Percentiles rank a stretch among this genome's conserved stretches.
phyloP scores from a whole-genome alignment of 2,113 vertebrate species.

The Collichthys lucidus region DNA sequence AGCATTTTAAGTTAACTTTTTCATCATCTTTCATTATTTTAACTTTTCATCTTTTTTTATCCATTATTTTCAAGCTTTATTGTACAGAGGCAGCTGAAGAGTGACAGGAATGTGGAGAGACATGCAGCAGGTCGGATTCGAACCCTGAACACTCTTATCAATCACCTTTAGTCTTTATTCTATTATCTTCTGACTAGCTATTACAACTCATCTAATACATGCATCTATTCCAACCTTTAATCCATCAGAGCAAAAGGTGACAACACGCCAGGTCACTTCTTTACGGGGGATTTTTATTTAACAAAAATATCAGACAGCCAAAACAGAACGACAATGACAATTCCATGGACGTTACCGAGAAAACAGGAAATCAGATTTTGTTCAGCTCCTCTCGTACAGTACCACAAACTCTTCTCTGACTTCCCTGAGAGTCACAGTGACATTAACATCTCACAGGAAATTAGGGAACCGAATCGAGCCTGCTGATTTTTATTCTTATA shows the following conservation, averaged over 20 bases:
- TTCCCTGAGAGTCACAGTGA: constrained; percentile 57
- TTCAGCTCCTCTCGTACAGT: constrained; percentile 11
- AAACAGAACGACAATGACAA: constrained; percentile 42
- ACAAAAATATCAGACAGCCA: constrained; percentile 60
- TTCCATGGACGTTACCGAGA: constrained; percentile 1
- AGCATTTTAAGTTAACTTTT: no score
- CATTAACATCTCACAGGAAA: constrained; percentile 6
- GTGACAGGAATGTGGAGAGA: no score
- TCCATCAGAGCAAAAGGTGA: neutral
- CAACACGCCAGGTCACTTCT: constrained; percentile 15
- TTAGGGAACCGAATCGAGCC: neutral
- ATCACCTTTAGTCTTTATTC: neutral
- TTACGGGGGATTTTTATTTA: constrained; percentile 64
- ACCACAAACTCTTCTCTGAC: neutral
- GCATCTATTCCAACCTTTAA: neutral
- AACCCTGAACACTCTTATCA: no score
- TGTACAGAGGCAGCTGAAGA: no score
- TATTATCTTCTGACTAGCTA: no score
- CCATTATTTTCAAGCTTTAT: no score
- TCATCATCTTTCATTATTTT: no score
- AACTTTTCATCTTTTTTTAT: no score
- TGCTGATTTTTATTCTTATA: neutral
- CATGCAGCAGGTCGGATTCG: no score
- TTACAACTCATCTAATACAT: no score
- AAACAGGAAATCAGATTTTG: constrained; percentile 2